phyloP scores from a whole-genome alignment of 1,140 invertebrate species.

The Drosophila carrolli region DNA sequence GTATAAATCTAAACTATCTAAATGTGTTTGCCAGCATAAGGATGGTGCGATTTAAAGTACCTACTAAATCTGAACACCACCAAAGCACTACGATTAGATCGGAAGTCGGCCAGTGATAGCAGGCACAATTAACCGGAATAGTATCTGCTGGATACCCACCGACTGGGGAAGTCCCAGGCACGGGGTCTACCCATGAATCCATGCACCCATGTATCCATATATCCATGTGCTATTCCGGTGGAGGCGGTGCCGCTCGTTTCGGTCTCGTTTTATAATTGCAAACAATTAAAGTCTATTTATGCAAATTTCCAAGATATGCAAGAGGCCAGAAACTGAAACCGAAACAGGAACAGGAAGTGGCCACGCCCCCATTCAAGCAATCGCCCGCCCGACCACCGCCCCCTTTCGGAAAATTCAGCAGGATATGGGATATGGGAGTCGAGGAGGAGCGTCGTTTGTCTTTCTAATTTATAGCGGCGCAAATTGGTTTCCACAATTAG shows the following conservation, averaged over 20 bases:
- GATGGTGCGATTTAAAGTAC: too few relatives aligned
- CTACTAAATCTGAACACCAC: too few relatives aligned
- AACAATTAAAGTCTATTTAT: slow-evolving; percentile 83
- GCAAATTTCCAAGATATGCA: slow-evolving; percentile 81
- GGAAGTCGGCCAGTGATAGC: background rate
- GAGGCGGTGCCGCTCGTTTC: slow-evolving; percentile 7
- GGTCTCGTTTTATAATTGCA: slow-evolving; percentile 77
- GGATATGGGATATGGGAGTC: background rate
- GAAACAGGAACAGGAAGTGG: slow-evolving; percentile 53
- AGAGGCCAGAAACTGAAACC: background rate
- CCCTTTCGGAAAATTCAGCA: slow-evolving; percentile 3
- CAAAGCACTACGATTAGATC: too few relatives aligned
- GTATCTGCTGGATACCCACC: slow-evolving; percentile 7
- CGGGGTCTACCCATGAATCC: background rate
- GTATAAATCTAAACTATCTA: too few relatives aligned
- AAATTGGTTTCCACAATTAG: slow-evolving; percentile 83
- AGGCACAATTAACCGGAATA: slow-evolving; percentile 16
- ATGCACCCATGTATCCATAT: background rate
- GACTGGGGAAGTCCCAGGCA: background rate
- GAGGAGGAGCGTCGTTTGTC: slow-evolving; percentile 63
- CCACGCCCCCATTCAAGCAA: slow-evolving; percentile 38
- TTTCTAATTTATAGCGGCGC: slow-evolving; percentile 81
- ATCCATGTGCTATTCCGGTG: slow-evolving; percentile 22
- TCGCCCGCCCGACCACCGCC: background rate
- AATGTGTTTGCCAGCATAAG: too few relatives aligned